Evolutionary conservation across 1,140 invertebrate genomes (phyloP), one percentile per base, ranked within the genome.

Genomic region (Neodiprion virginianus): DNA sequence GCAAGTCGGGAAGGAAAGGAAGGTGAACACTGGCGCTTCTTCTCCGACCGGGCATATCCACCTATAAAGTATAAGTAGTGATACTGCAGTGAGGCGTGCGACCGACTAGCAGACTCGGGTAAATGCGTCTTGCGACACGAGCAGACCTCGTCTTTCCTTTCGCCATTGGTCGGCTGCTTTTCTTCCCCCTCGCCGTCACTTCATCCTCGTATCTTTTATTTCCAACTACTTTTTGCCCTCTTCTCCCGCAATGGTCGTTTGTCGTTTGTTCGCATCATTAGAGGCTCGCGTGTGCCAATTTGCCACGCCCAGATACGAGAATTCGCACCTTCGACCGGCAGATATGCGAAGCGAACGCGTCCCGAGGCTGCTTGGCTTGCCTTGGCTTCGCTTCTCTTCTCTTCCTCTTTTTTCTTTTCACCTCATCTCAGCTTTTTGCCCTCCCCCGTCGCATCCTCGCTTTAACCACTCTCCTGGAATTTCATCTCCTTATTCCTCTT

Each of bases 261-360:
- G 53, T 81, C 79, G 81, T 81, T 83, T 82, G 81, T 81, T 81
- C 80, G 78, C 78, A 77, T 83, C 81, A 82, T 83, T 82, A 82
- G 79, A 80, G 78, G 73, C 68, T 83, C 81, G 85, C 85, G 85
- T 86, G 85, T 81, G 80, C 82, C 83, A 84, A 85, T 85, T 86
- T 85, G 83, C 84, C 85, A 84, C 84, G 82, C 85, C 84, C 82
- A 79, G 77, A 80, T 78, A 79, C 79, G 80, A 82, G 80, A 79
- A 83, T 85, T 85, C 80, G 82, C 82, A 84, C 84, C 85, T 86
- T 80, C 78, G 74, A 79, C 76, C 72, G 70, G n/a, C 11, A 17
- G 53, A 61, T 61, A 61, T 61, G 53, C 53, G 53, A 61, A 61
- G 53, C 53, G n/a, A 61, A 61, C 53, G 53, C 53, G 8, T 61